phyloP scores from a whole-genome alignment of 2,797 vertebrate genomes.

The Lerista edwardsae region DNA sequence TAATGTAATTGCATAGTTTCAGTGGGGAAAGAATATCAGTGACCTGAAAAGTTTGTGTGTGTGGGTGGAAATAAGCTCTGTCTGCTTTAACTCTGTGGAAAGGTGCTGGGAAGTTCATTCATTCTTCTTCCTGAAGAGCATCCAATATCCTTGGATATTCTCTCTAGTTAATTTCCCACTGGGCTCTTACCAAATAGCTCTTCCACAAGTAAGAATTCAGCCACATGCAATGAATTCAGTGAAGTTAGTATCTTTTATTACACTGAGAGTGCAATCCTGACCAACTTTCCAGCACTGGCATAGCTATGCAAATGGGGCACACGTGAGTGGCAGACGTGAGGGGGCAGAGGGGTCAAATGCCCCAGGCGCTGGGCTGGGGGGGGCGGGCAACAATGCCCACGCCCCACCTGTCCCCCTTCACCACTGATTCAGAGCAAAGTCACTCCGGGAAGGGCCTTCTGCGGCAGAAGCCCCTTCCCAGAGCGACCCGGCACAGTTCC shows the following conservation, averaged over 20 bases:
- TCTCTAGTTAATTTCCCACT: slow-evolving; percentile 36
- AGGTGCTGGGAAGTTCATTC: slow-evolving; percentile 6
- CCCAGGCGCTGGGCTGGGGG: no score
- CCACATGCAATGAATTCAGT: slow-evolving; percentile 10
- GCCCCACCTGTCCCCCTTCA: no score
- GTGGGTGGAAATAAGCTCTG: slow-evolving; percentile 3
- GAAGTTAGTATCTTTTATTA: not conserved
- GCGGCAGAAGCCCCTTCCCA: no score
- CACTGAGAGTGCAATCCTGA: no score
- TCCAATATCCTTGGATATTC: slow-evolving; percentile 29
- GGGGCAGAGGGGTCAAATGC: no score
- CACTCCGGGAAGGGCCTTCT: no score
- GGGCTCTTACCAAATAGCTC: slow-evolving; percentile 6
- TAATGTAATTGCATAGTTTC: slow-evolving; percentile 45
- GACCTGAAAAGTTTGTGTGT: slow-evolving; percentile 4
- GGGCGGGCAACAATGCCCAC: no score
- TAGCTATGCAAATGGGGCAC: no score
- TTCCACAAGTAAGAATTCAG: not conserved
- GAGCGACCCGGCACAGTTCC: no score
- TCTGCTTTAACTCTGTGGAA: slow-evolving; percentile 18
- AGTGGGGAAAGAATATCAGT: slow-evolving; percentile 24
- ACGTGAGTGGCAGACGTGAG: no score
- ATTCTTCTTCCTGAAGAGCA: slow-evolving; percentile 14
- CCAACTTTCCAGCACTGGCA: no score
- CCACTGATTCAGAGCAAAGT: no score